Percentiles rank a stretch among this genome's conserved stretches.
Conservation (phyloP, 2,113 vertebrate genomes). For the Eubucco bourcierii region DNA sequence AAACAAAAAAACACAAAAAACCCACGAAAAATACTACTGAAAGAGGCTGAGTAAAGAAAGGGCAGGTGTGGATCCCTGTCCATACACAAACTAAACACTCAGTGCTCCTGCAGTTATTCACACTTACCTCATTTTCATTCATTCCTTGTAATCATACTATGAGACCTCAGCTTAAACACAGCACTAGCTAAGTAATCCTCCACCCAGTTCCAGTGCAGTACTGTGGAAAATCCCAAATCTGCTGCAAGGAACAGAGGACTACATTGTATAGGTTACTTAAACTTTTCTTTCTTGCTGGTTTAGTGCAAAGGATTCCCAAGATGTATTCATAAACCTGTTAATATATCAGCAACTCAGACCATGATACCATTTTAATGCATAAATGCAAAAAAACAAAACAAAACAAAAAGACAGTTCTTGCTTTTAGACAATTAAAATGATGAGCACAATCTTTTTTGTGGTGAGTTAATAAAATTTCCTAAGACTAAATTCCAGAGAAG, state of each 20-base stretch:
- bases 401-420: slow-evolving; percentile 1
- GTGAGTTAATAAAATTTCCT: slow-evolving; percentile 66
- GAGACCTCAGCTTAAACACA: not conserved
- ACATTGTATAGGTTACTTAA: not conserved
- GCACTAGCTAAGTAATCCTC: slow-evolving; percentile 30
- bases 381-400: not conserved
- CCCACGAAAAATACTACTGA: not conserved
- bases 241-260: slow-evolving; percentile 5
- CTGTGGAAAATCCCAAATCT: not conserved
- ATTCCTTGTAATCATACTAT: not conserved
- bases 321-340: slow-evolving; percentile 40
- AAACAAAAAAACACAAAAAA: not conserved
- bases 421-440: slow-evolving; percentile 57
- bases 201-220: not conserved
- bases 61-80: not conserved
- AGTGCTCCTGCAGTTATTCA: not conserved
- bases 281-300: slow-evolving; percentile 16
- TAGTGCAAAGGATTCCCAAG: slow-evolving; percentile 57
- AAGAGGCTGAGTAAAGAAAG: not conserved
- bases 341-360: slow-evolving; percentile 47
- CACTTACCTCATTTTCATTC: not conserved
- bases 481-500: slow-evolving; percentile 68
- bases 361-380: slow-evolving; percentile 3
- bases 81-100: not conserved
- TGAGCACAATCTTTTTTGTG: slow-evolving; percentile 23